Conservation (phyloP, 2,888 invertebrate species). For the Erynnis tages region DNA sequence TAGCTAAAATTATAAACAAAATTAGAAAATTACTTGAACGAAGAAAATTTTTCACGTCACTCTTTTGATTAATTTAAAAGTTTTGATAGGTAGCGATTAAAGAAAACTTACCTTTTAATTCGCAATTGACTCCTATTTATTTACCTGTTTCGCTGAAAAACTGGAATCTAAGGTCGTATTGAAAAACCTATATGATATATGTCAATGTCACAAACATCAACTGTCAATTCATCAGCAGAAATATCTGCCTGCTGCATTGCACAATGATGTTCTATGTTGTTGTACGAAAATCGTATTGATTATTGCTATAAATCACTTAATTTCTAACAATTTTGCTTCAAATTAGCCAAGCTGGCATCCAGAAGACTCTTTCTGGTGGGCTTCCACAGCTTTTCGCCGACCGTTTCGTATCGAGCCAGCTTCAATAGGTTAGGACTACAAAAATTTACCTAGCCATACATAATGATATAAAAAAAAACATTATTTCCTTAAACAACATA, state of each 20-base stretch:
- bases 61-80: too few relatives aligned
- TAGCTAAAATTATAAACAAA: too few relatives aligned
- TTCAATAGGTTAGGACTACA: conserved; percentile 61
- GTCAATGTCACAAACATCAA: too few relatives aligned
- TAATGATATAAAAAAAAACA: background rate
- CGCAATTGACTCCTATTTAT: too few relatives aligned
- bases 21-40: too few relatives aligned
- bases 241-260: conserved; percentile 8
- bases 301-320: background rate
- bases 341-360: conserved; percentile 68
- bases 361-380: conserved; percentile 61
- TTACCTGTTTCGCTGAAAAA: too few relatives aligned
- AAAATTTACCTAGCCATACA: background rate
- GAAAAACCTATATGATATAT: too few relatives aligned
- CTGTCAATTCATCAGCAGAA: too few relatives aligned
- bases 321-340: background rate
- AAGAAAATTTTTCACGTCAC: too few relatives aligned
- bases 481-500: conserved; percentile 10
- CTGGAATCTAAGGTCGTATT: too few relatives aligned
- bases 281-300: background rate
- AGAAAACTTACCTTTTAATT: too few relatives aligned
- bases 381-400: conserved; percentile 59
- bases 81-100: too few relatives aligned
- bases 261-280: background rate
- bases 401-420: conserved; percentile 46